Conservation (phyloP, 2,888 invertebrate genomes). For the Polydrusus pterygomalis region DNA sequence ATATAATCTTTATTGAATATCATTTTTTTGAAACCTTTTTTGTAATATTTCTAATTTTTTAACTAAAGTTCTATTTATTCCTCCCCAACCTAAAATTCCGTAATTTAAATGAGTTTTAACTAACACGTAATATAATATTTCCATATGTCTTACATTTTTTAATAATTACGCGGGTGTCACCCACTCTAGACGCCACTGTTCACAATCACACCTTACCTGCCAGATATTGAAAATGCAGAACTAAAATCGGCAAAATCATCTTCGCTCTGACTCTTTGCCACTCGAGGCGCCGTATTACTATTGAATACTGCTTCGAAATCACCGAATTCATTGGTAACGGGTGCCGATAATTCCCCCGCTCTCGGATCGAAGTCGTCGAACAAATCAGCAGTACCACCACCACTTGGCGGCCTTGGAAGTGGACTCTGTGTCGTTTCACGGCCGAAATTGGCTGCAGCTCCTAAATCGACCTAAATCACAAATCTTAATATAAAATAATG, state of each 20-base stretch:
- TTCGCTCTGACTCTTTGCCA: conserved; percentile 58
- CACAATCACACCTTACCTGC: conserved; percentile 48
- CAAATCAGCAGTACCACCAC: conserved; percentile 69
- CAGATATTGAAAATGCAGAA: conserved; percentile 77
- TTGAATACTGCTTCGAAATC: conserved; percentile 85
- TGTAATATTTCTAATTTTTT: too few species aligned
- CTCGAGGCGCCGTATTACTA: conserved; percentile 58
- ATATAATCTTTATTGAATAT: too few species aligned
- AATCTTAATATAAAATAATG: too few species aligned
- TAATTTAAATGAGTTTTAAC: too few species aligned
- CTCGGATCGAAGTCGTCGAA: conserved; percentile 79
- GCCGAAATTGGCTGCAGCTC: conserved; percentile 83
- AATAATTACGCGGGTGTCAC: too few species aligned
- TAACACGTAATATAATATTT: too few species aligned
- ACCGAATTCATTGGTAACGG: conserved; percentile 78
- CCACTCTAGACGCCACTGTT: too few species aligned
- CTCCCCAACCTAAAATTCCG: too few species aligned
- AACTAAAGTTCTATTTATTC: too few species aligned
- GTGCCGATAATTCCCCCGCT: conserved; percentile 67
- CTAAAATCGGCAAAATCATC: conserved; percentile 90
- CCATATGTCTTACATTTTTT: too few species aligned
- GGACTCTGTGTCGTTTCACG: conserved; percentile 70
- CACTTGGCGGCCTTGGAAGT: conserved; percentile 61
- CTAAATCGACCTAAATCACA: conserved; percentile 73
- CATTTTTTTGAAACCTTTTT: too few species aligned